A percentile compares a stretch with the other conserved stretches of the same genome.
phyloP scores from a whole-genome alignment of 2,113 vertebrate genomes.

The Terrapene triunguis region DNA sequence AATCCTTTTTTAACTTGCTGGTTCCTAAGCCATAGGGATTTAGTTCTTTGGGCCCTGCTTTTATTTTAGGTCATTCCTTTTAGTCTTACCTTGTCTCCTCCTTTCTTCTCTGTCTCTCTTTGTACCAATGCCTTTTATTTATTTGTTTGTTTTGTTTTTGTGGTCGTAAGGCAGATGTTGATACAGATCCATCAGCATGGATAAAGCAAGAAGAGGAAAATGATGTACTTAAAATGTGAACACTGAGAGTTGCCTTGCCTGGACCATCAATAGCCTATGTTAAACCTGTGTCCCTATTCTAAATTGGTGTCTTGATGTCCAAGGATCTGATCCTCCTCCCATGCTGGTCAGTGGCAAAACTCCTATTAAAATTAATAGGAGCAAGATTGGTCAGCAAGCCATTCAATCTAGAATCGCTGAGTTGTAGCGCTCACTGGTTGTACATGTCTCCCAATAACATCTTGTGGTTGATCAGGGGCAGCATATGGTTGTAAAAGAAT shows the following conservation, averaged over 20 bases:
- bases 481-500: neutral
- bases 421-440: neutral
- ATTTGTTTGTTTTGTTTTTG: neutral
- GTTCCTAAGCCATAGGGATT: neutral
- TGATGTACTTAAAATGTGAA: neutral
- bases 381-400: neutral
- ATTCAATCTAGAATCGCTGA: neutral
- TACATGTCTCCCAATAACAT: neutral
- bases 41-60: neutral
- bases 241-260: neutral
- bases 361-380: neutral
- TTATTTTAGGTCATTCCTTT: neutral
- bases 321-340: neutral
- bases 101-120: neutral
- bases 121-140: neutral
- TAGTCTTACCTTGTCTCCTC: neutral
- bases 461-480: neutral
- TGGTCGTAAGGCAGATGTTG: neutral
- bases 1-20: neutral
- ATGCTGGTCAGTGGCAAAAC: neutral
- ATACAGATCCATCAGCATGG: neutral
- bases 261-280: neutral
- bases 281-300: neutral
- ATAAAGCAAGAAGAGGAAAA: neutral
- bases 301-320: neutral